Conservation (phyloP, 2,888 invertebrate species). For the Lordiphosa fenestrarum region DNA sequence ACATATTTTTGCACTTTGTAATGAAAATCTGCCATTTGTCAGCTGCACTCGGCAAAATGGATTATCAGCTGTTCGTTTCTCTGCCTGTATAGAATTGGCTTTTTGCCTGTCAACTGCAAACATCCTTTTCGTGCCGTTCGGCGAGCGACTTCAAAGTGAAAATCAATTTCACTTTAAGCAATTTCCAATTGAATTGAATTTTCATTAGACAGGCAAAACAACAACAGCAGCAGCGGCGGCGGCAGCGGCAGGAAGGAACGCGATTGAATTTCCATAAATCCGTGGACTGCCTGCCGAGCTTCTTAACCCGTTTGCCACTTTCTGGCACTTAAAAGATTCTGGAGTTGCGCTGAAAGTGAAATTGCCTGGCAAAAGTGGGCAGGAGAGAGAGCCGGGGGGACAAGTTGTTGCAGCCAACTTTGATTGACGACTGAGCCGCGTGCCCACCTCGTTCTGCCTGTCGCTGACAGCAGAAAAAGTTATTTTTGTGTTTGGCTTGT, state of each 20-base stretch:
- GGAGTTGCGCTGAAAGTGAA: constrained; percentile 21
- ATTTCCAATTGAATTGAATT: constrained; percentile 58
- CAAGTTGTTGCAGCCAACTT: constrained; percentile 23
- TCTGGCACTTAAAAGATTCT: constrained; percentile 50
- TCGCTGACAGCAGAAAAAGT: constrained; percentile 23
- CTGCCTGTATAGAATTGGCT: constrained; percentile 5
- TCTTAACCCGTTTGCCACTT: constrained; percentile 49
- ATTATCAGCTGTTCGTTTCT: constrained; percentile 5
- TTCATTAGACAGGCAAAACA: constrained; percentile 41
- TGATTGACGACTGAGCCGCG: constrained; percentile 58
- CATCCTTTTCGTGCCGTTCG: constrained; percentile 6
- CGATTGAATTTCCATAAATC: constrained; percentile 48
- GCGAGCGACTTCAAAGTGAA: constrained; percentile 50
- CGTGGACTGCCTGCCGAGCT: constrained; percentile 16
- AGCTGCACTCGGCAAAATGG: constrained; percentile 17
- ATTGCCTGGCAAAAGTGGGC: constrained; percentile 1
- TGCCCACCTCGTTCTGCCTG: constrained; percentile 32
- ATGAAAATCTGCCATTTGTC: too few species aligned
- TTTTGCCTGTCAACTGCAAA: constrained; percentile 36
- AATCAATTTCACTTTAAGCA: constrained; percentile 60
- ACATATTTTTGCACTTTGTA: too few species aligned
- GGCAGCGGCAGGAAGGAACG: constrained; percentile 11
- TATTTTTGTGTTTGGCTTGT: constrained; percentile 18
- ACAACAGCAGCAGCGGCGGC: constrained; percentile 11
- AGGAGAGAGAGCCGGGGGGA: too few species aligned